These are phyloP conservation scores for Acronicta psi DNA, from an alignment of 2,888 invertebrate genomes.

Conservation along the genomic window DNA sequence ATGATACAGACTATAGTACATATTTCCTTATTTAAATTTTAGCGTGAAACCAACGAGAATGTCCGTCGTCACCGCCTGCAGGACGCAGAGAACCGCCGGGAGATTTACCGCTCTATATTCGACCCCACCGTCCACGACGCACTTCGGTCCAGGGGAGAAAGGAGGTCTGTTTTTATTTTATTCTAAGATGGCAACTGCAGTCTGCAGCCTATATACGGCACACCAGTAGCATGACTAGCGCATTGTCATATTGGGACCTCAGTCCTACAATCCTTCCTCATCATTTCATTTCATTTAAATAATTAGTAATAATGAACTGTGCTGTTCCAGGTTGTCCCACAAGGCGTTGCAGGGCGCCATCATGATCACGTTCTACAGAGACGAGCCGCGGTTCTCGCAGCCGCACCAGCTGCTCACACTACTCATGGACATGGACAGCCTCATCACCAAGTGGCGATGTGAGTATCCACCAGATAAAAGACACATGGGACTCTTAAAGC, in stretches of 20 bases:
- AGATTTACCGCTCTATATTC: conserved; percentile 97
- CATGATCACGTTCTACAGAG: conserved; percentile 98
- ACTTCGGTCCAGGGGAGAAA: conserved; percentile 95
- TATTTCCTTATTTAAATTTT: conserved; percentile 40
- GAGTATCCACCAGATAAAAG: conserved; percentile 72
- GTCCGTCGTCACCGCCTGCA: conserved; percentile 91
- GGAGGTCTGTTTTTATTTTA: conserved; percentile 77
- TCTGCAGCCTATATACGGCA: no score
- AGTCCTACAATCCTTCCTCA: no score
- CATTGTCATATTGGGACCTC: no score
- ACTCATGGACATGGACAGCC: conserved; percentile 99
- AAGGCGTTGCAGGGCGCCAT: conserved; percentile 98
- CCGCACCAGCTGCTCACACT: conserved; percentile 98
- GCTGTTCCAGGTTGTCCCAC: conserved; percentile 92
- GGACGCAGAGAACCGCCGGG: conserved; percentile 93
- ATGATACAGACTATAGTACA: no score
- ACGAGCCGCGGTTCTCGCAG: conserved; percentile 99
- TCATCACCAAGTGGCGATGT: conserved; percentile 99
- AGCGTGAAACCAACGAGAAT: conserved; percentile 90
- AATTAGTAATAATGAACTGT: neutral
- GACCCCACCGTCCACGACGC: conserved; percentile 95
- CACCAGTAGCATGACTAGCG: no score
- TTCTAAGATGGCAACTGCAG: no score
- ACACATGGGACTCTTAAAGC: no score
- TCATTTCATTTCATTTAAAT: no score